Conservation (phyloP, 2,113 vertebrate species). For the Glaucomys volans region DNA sequence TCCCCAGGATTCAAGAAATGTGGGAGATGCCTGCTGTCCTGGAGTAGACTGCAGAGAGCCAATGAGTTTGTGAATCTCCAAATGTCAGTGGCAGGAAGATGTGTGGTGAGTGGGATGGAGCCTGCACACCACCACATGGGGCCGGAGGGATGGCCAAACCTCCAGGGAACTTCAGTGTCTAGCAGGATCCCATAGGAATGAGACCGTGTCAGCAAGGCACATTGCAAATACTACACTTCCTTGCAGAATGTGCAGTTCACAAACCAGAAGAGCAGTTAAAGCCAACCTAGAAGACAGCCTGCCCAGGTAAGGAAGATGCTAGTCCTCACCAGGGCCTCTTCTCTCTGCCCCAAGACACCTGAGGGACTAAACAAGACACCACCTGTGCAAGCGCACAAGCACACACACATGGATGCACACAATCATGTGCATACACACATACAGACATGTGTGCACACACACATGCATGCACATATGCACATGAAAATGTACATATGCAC, state of each 20-base stretch:
- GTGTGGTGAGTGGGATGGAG: fast-evolving
- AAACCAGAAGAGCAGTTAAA: neutral
- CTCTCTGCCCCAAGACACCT: neutral
- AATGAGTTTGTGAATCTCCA: neutral
- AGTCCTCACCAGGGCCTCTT: neutral
- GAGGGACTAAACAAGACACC: neutral
- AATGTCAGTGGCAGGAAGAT: neutral
- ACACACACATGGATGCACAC: no score
- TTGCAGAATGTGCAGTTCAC: neutral
- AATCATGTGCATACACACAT: no score
- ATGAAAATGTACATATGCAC: neutral
- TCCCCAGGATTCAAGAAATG: neutral
- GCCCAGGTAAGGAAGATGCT: neutral
- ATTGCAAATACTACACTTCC: neutral
- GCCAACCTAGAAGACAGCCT: neutral
- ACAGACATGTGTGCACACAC: fast-evolving
- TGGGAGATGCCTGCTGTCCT: neutral
- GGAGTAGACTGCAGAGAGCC: neutral
- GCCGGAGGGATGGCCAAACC: no score
- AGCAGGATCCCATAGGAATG: neutral
- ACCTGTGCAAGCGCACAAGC: no score
- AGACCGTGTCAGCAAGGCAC: neutral
- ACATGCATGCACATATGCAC: no score
- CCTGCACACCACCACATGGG: neutral
- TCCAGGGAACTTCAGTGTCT: neutral